Conservation (phyloP, 2,797 vertebrate species). For the Gymnopithys bicolor region DNA sequence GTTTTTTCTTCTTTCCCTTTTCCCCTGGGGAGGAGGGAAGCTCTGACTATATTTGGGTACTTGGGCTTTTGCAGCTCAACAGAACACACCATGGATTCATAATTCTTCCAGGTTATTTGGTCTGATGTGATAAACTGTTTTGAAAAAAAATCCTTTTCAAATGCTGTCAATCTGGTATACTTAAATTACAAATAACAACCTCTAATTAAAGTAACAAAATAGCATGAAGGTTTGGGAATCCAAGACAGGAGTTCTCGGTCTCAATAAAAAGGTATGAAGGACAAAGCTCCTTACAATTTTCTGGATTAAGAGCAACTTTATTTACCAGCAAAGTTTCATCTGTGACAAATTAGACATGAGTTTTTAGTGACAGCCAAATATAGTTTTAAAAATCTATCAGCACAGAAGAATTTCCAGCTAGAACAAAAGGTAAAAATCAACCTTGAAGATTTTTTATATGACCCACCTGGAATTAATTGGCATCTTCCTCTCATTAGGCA, state of each 20-base stretch:
- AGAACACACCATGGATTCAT: no score
- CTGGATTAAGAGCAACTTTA: neutral
- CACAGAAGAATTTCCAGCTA: neutral
- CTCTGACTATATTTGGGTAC: no score
- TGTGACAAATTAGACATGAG: neutral
- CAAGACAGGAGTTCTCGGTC: neutral
- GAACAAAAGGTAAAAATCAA: neutral
- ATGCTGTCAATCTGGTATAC: neutral
- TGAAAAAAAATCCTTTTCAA: neutral
- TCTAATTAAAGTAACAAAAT: neutral
- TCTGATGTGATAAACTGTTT: neutral
- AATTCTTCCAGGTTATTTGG: neutral
- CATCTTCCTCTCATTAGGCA: neutral
- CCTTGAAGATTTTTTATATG: neutral
- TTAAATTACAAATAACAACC: neutral
- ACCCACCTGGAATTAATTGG: neutral
- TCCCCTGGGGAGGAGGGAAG: no score
- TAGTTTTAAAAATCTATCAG: neutral
- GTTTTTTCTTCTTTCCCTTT: no score
- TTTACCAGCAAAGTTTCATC: neutral
- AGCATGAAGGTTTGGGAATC: neutral
- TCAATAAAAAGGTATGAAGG: neutral
- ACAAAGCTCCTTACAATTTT: neutral
- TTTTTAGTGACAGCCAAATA: neutral
- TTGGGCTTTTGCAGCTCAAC: no score